A percentile compares a stretch with the other conserved stretches of the same genome.
Evolutionary conservation across 2,888 invertebrate genomes (phyloP).

Genomic region (Sarcophaga subvicina): DNA sequence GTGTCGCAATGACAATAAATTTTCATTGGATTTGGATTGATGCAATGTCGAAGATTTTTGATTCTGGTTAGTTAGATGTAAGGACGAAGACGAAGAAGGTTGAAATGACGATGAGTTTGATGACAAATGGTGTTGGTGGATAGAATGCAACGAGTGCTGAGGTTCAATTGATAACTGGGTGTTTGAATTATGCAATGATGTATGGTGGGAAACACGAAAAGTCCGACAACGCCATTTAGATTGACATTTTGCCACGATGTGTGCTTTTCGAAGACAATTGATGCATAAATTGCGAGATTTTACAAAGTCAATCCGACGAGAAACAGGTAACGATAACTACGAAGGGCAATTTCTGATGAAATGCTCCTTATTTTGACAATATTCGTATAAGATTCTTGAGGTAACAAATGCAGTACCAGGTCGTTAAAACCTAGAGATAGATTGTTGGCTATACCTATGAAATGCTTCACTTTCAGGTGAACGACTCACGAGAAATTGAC

Average conservation of each 20-base stretch:
- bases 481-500: slow-evolving; percentile 32
- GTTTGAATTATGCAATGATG: background rate
- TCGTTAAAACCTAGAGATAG: background rate
- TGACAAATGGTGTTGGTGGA: background rate
- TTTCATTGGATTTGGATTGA: slow-evolving; percentile 3
- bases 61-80: background rate
- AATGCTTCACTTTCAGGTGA: background rate
- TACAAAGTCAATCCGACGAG: slow-evolving; percentile 18
- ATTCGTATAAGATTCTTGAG: background rate
- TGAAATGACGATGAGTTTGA: slow-evolving; percentile 19
- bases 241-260: background rate
- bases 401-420: slow-evolving; percentile 9
- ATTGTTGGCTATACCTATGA: background rate
- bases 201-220: slow-evolving; percentile 12
- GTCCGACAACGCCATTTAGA: background rate
- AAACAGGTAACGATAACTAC: slow-evolving; percentile 1
- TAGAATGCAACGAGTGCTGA: background rate
- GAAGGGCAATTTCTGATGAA: slow-evolving; percentile 2
- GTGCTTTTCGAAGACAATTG: slow-evolving; percentile 21
- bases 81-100: slow-evolving; percentile 10
- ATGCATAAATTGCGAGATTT: background rate
- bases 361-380: slow-evolving; percentile 20
- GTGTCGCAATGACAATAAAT: background rate
- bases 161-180: background rate
- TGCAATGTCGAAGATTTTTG: background rate